A percentile compares a stretch with the other conserved stretches of the same genome.
These are phyloP conservation scores for Drosophila kanapiae DNA, from an alignment of 1,140 invertebrate species.

Conservation along the genomic window DNA sequence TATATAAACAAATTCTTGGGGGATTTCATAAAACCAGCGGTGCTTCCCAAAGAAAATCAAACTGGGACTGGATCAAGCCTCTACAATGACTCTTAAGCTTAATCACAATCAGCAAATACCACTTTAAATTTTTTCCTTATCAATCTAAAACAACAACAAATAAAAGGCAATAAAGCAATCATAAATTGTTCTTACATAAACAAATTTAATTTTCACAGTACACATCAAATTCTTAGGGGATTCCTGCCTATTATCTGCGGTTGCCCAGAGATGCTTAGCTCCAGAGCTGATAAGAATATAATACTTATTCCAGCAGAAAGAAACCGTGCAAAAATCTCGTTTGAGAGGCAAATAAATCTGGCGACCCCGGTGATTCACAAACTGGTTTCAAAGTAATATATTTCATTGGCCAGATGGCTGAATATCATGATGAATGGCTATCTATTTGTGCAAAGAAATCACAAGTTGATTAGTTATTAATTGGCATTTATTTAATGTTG, in stretches of 20 bases:
- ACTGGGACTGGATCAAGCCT: background rate
- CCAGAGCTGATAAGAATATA: constrained; percentile 21
- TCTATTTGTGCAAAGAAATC: background rate
- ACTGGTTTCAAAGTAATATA: constrained; percentile 13
- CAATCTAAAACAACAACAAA: background rate
- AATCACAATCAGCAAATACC: background rate
- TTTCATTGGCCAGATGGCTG: constrained; percentile 14
- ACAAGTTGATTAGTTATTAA: background rate
- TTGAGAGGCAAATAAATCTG: constrained; percentile 6
- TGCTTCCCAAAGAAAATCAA: background rate
- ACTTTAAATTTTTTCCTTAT: background rate
- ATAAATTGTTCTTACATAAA: background rate
- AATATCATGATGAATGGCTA: constrained; percentile 15
- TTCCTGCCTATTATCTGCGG: background rate
- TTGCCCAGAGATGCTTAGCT: background rate
- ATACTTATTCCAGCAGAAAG: background rate
- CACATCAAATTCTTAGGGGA: background rate
- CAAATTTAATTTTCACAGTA: background rate
- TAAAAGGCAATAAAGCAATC: background rate
- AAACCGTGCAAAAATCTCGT: constrained; percentile 11
- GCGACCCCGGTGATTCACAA: constrained; percentile 13
- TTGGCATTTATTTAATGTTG: background rate
- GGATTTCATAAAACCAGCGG: background rate
- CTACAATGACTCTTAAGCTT: background rate
- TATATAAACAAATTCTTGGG: background rate